These are phyloP conservation scores for Actias luna DNA, from an alignment of 2,888 invertebrate species.

Conservation along the genomic window DNA sequence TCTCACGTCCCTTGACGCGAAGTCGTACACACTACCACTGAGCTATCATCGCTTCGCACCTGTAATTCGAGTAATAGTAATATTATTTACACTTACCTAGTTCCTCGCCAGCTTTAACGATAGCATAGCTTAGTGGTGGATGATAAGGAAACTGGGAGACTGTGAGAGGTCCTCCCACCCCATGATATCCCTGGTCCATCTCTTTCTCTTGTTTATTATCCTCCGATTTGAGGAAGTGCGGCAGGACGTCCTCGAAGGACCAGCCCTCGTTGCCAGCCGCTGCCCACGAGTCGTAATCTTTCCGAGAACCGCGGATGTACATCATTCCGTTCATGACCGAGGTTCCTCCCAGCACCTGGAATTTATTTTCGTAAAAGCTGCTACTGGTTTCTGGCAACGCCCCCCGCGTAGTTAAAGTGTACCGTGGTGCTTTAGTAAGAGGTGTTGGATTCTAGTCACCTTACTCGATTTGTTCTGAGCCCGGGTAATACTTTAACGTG, in stretches of 20 bases:
- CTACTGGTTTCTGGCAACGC: no score
- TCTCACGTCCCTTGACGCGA: no score
- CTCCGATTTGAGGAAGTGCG: slow-evolving; percentile 94
- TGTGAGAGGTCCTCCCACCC: slow-evolving; percentile 88
- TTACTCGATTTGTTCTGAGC: no score
- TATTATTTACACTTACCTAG: slow-evolving; percentile 75
- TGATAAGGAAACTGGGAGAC: slow-evolving; percentile 93
- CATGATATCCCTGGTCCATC: slow-evolving; percentile 90
- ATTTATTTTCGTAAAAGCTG: no score
- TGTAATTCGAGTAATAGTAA: not conserved
- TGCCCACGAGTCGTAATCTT: slow-evolving; percentile 95
- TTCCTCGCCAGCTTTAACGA: slow-evolving; percentile 90
- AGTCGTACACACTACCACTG: no score
- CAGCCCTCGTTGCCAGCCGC: slow-evolving; percentile 93
- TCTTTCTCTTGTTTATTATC: slow-evolving; percentile 87
- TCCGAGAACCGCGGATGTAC: slow-evolving; percentile 93
- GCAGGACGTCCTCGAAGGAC: slow-evolving; percentile 94
- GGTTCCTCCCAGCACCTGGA: slow-evolving; percentile 92
- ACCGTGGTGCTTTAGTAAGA: no score
- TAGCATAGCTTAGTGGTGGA: slow-evolving; percentile 89
- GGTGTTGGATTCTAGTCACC: no score
- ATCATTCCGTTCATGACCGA: slow-evolving; percentile 98
- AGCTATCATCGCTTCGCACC: no score
- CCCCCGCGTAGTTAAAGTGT: no score
- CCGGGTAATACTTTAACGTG: no score